Percentiles rank a stretch among this genome's conserved stretches.
Conservation (phyloP, 2,888 invertebrate species). For the Synanthedon myopaeformis region DNA sequence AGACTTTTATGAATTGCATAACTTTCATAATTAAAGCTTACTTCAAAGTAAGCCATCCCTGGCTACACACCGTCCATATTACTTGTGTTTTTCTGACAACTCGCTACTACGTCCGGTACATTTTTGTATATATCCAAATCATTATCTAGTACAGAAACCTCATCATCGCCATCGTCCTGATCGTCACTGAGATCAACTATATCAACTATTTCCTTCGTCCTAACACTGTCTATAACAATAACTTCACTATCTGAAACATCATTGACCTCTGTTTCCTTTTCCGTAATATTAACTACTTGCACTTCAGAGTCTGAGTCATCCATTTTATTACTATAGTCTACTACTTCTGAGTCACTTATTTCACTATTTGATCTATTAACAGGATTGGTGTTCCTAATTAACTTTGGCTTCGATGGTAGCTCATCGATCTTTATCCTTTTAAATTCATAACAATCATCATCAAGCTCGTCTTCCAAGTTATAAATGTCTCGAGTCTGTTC, state of each 20-base stretch:
- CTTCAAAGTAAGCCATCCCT: no score
- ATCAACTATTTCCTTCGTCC: slow-evolving; percentile 20
- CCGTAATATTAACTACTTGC: slow-evolving; percentile 46
- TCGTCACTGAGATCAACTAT: slow-evolving; percentile 55
- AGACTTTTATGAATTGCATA: no score
- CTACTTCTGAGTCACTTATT: slow-evolving; percentile 19
- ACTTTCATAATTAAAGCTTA: no score
- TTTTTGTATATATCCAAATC: slow-evolving; percentile 42
- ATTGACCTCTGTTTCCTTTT: slow-evolving; percentile 24
- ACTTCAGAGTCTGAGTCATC: slow-evolving; percentile 55
- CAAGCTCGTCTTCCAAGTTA: slow-evolving; percentile 44
- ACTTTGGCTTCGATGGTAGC: slow-evolving; percentile 39
- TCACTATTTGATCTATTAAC: slow-evolving; percentile 18
- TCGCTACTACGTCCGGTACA: slow-evolving; percentile 59
- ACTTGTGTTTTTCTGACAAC: slow-evolving; percentile 36
- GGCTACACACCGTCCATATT: slow-evolving; percentile 6
- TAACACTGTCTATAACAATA: slow-evolving; percentile 39
- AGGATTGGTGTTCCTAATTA: slow-evolving; percentile 40
- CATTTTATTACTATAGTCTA: slow-evolving; percentile 16
- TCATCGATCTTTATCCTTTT: slow-evolving; percentile 48
- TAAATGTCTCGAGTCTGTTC: slow-evolving; percentile 42
- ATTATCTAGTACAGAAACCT: slow-evolving; percentile 27
- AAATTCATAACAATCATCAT: slow-evolving; percentile 53
- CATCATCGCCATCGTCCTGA: slow-evolving; percentile 32
- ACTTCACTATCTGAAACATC: slow-evolving; percentile 35